These are phyloP conservation scores for Microtus pennsylvanicus DNA, from an alignment of 2,113 vertebrate species.

Conservation along the genomic window DNA sequence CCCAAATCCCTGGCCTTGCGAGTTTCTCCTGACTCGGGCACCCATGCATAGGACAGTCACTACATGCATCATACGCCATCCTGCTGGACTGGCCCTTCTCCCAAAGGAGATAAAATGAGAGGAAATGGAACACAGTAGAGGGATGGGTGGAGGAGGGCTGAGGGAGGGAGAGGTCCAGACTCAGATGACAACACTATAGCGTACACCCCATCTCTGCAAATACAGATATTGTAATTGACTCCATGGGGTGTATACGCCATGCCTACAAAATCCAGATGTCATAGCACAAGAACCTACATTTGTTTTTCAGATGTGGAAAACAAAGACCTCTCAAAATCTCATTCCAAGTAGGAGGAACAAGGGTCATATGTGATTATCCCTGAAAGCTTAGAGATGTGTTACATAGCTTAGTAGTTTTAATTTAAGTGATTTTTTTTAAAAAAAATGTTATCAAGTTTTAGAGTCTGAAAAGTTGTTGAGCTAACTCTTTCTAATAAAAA, in stretches of 20 bases:
- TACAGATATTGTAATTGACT: not conserved
- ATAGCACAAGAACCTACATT: not conserved
- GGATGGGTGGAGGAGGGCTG: no score
- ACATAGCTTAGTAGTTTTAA: slow-evolving; percentile 8
- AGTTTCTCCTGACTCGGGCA: not conserved
- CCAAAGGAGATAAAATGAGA: not conserved
- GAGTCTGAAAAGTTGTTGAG: not conserved
- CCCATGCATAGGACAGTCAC: not conserved
- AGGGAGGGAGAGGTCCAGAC: not conserved
- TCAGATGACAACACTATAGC: not conserved
- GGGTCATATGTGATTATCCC: not conserved
- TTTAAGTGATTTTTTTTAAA: not conserved
- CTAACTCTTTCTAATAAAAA: not conserved
- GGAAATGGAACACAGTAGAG: not conserved
- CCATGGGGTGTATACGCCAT: not conserved
- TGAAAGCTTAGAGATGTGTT: slow-evolving; percentile 26
- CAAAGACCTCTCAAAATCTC: not conserved
- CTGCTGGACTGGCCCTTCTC: not conserved
- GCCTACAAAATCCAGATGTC: not conserved
- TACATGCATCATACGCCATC: not conserved
- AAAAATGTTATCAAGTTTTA: not conserved
- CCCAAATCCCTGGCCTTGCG: not conserved
- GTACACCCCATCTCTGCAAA: not conserved
- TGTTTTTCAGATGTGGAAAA: not conserved
- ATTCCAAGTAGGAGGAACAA: not conserved